These are phyloP conservation scores for Stegodyphus mimosarum DNA, from an alignment of 1,140 invertebrate species.

Conservation along the genomic window DNA sequence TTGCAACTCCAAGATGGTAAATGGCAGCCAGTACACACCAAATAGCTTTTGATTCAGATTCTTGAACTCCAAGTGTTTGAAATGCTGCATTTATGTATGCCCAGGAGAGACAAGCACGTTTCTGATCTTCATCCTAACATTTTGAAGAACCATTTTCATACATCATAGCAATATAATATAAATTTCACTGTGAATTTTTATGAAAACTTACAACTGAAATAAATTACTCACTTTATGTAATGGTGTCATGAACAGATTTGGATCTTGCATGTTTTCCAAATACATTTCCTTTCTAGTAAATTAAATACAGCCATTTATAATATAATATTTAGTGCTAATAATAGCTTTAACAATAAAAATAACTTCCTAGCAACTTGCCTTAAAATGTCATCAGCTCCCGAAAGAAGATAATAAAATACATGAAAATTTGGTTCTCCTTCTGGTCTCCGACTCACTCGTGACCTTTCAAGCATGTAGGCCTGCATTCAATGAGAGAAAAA, in stretches of 20 bases:
- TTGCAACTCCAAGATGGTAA: slow-evolving; percentile 89
- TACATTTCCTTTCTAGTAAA: slow-evolving; percentile 79
- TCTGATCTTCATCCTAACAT: slow-evolving; percentile 78
- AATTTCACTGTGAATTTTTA: background rate
- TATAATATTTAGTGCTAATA: background rate
- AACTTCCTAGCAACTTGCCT: slow-evolving; percentile 65
- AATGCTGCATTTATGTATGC: slow-evolving; percentile 81
- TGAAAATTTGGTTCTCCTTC: slow-evolving; percentile 83
- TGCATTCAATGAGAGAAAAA: background rate
- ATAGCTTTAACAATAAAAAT: background rate
- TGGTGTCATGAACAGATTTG: slow-evolving; percentile 82
- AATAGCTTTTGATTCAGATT: slow-evolving; percentile 83
- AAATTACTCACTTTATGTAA: slow-evolving; percentile 74
- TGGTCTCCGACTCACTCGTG: slow-evolving; percentile 77
- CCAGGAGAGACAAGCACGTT: slow-evolving; percentile 82
- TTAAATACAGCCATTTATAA: background rate
- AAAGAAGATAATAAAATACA: slow-evolving; percentile 83
- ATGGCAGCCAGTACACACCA: slow-evolving; percentile 90
- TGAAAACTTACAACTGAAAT: background rate
- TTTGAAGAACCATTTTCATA: background rate
- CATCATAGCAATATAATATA: background rate
- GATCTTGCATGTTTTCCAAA: slow-evolving; percentile 81
- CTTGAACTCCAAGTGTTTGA: slow-evolving; percentile 78
- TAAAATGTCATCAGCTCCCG: slow-evolving; percentile 80
- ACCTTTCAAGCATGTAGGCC: slow-evolving; percentile 76